Conservation (phyloP, 2,113 vertebrate genomes). For the Vanacampus margaritifer region DNA sequence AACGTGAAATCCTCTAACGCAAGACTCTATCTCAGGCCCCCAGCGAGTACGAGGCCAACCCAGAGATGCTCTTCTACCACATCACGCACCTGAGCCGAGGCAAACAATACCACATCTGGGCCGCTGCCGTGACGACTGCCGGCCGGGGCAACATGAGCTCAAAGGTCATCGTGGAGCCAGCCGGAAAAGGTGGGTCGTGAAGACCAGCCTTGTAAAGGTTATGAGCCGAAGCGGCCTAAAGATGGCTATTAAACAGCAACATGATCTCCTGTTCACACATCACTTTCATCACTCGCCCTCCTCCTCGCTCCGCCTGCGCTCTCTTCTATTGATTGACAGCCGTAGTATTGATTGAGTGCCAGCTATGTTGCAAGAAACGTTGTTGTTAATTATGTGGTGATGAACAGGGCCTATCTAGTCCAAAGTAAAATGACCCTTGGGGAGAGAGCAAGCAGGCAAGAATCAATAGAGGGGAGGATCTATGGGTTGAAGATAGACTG, state of each 20-base stretch:
- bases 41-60: conserved; percentile 96
- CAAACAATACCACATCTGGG: conserved; percentile 96
- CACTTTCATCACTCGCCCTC: conserved; percentile 31
- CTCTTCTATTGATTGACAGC: conserved; percentile 67
- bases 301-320: conserved; percentile 23
- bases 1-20: conserved; percentile 16
- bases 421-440: conserved; percentile 66
- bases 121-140: conserved; percentile 92
- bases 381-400: conserved; percentile 77
- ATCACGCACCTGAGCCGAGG: conserved; percentile 90
- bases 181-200: conserved; percentile 84
- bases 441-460: conserved; percentile 40
- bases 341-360: conserved; percentile 62
- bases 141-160: conserved; percentile 95
- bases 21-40: conserved; percentile 78
- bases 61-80: conserved; percentile 91
- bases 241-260: conserved; percentile 19
- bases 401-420: conserved; percentile 68
- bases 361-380: conserved; percentile 53
- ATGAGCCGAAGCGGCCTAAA: conserved; percentile 25
- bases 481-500: conserved; percentile 62
- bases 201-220: conserved; percentile 49
- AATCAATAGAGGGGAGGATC: conserved; percentile 70
- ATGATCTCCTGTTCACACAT: conserved; percentile 21
- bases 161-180: conserved; percentile 94